Conservation (phyloP, 2,113 vertebrate genomes). For the Rissa tridactyla region DNA sequence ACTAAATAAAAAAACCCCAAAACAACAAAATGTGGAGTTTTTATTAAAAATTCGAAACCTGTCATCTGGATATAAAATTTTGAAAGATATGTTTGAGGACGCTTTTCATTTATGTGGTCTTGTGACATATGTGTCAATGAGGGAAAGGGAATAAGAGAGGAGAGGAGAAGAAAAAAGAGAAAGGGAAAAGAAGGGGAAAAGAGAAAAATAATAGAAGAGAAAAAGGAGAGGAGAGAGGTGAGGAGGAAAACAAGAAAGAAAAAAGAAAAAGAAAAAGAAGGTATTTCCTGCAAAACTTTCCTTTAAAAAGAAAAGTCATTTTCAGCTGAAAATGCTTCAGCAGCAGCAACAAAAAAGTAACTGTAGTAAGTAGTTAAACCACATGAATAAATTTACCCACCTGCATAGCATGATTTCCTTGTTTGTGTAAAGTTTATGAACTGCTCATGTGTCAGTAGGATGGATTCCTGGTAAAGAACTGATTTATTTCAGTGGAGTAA, state of each 20-base stretch:
- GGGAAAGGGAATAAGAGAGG: background rate
- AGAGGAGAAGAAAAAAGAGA: background rate
- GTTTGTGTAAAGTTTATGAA: background rate
- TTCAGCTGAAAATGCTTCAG: background rate
- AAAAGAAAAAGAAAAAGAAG: background rate
- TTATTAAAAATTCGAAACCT: background rate
- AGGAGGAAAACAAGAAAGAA: too few relatives aligned
- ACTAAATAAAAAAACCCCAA: background rate
- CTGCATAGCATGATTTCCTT: background rate
- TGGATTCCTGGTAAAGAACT: background rate
- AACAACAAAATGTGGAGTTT: background rate
- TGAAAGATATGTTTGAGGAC: background rate
- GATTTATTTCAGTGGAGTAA: conserved; percentile 24
- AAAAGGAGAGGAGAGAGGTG: background rate
- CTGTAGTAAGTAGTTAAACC: background rate
- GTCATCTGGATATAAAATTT: background rate
- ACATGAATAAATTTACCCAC: conserved; percentile 19
- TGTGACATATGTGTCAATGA: background rate
- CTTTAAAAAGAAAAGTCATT: background rate
- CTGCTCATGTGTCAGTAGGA: background rate
- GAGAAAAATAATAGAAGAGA: background rate
- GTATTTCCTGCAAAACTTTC: background rate
- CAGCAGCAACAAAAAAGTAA: background rate
- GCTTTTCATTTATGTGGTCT: background rate
- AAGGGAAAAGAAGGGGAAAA: background rate